Evolutionary conservation across 2,888 invertebrate genomes (phyloP), one percentile per base, ranked within the genome.

Genomic region (Phania funesta): DNA sequence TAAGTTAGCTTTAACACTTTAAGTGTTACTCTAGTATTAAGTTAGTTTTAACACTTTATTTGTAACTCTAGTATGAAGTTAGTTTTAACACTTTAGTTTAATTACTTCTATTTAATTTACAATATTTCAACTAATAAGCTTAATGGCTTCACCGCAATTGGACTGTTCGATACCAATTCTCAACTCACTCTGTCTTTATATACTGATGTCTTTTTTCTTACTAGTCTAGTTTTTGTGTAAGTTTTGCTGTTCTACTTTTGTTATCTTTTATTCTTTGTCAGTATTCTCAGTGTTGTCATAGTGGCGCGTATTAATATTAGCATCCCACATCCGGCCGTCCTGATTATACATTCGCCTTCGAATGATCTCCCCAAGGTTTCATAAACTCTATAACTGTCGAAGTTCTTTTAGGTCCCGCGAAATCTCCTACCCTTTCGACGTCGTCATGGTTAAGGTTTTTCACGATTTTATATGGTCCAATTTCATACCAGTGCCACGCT

Each of bases 41-140:
- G 26, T 26, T 41, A 11, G 11, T 11, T 41, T 65, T 44, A 58
- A 58, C 38, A 46, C 71, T 13, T 48, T 54, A 18, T 29, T 71
- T 11, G 60, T 71, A 22, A 65, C 38, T 16, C 71, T 70, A 54
- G 65, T 41, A 41, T 41, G 3, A n/a, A 41, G n/a, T 13, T 11
- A 13, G n/a, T 41, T 41, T 41, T 41, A 41, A n/a, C n/a, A 41
- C n/a, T 11, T 41, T 41, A 41, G 26, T 26, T n/a, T 6, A 3
- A 41, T 41, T n/a, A 41, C n/a, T 41, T 26, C 26, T 26, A 26
- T 26, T 26, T 26, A n/a, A n/a, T n/a, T n/a, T n/a, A n/a, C n/a
- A n/a, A n/a, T n/a, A 26, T 26, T 26, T 26, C 26, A 26, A 26
- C 11, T 35, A 35, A 9, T 35, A 9, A 35, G 35, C 35, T 35